Evolutionary conservation across 2,888 invertebrate genomes (phyloP), one percentile per base, ranked within the genome.

Genomic region (Trissoscelio sp.): DNA sequence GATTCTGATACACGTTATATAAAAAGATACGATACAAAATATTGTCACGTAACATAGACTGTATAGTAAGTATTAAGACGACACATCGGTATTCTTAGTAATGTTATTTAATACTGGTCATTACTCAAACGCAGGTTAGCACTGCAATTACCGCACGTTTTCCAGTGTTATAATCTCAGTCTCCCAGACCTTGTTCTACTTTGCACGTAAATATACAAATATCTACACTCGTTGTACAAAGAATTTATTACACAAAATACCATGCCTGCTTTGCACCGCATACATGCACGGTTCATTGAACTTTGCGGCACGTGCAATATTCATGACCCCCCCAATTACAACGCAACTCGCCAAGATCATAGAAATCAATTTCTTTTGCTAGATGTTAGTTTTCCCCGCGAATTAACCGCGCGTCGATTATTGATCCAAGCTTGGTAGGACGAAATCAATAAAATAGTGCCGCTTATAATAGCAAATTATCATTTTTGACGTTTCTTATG

Each of bases 151-250:
- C 57, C 31, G 37, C 57, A 31, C 46, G 42, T 70, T 55, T 78
- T 70, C n/a, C 70, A 67, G 75, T 24, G 57, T 75, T 58, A 66
- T 46, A 66, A 66, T 74, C 74, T 58, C 57, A 22, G 24, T 42
- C 74, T 57, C 57, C 46, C 74, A 77, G 67, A 77, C 75, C 75
- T 77, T 69, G 75, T 58, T 77, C 75, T 22, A 77, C 53, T 60
- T 77, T 67, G 24, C 16, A 46, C 55, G 39, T 46, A 66, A 74
- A 42, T 46, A 64, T 62, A 53, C 53, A 62, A 62, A 73, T 6
- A n/a, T 44, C 60, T n/a, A 16, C 51, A 14, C 42, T 55, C 22
- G 42, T 44, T 55, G 28, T 44, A 53, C 44, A 24, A 44, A 28
- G 12, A 42, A 69, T 31, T 69, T 69, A 69, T 69, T 44, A 20